phyloP scores from a whole-genome alignment of 2,797 vertebrate species.

The Schizopygopsis malacanthus region DNA sequence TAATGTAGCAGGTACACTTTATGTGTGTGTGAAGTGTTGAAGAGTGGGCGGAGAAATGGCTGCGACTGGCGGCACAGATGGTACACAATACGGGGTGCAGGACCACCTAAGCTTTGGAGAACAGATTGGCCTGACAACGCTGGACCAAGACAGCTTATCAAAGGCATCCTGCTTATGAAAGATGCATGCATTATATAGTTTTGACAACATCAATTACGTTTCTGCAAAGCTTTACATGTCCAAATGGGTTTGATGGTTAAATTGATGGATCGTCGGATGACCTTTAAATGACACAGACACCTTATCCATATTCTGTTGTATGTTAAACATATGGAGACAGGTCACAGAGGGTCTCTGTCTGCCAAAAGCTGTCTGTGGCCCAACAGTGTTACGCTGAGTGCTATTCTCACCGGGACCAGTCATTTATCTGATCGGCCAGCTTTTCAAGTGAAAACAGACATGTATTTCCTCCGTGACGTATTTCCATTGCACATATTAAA shows the following conservation, averaged over 20 bases:
- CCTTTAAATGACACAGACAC: slow-evolving; percentile 1
- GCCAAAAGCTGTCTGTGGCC: slow-evolving; percentile 30
- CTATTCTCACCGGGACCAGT: slow-evolving; percentile 22
- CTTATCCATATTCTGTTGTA: slow-evolving; percentile 23
- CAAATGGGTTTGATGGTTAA: background rate
- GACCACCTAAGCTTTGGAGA: slow-evolving; percentile 65
- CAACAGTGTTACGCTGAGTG: background rate
- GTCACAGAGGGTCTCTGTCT: slow-evolving; percentile 22
- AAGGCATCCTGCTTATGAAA: background rate
- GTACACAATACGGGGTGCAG: slow-evolving; percentile 72
- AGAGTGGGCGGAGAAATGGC: slow-evolving; percentile 35
- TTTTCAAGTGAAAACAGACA: slow-evolving; percentile 40
- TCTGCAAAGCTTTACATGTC: background rate
- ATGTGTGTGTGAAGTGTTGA: background rate
- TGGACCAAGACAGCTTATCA: slow-evolving; percentile 43
- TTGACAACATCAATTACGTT: background rate
- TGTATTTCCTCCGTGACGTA: slow-evolving; percentile 24
- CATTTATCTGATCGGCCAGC: slow-evolving; percentile 28
- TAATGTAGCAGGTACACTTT: slow-evolving; percentile 17
- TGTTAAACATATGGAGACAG: slow-evolving; percentile 34
- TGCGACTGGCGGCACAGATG: slow-evolving; percentile 73
- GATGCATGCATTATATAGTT: background rate
- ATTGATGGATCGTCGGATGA: background rate
- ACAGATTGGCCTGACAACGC: slow-evolving; percentile 49
- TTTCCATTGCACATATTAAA: slow-evolving; percentile 17